Evolutionary conservation across 2,888 invertebrate species (phyloP), one percentile per base, ranked within the genome.

Genomic region (Phengaris arion): DNA sequence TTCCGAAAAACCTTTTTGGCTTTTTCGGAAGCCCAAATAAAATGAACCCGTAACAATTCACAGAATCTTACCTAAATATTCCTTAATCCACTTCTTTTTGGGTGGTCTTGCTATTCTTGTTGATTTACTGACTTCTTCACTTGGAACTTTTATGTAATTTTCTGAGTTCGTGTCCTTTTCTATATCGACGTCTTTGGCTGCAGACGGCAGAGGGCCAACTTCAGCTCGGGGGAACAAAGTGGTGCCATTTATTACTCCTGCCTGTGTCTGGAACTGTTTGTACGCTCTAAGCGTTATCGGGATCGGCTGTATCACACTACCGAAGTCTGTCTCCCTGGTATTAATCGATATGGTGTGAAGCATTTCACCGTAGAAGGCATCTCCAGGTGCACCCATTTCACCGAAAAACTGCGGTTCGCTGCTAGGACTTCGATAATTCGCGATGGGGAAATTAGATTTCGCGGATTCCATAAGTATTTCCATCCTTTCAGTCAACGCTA

Each of bases 11-110:
- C 48, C 51, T 9, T 15, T 54, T 35, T 35, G 35, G 35, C 35
- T 35, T 35, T 2, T 4, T 35, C 35, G 35, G 35, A 35, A 35
- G 35, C 35, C 35, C 35, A 35, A 35, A 35, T 35, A 35, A 35
- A 35, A 35, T 35, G 4, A 3, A 12, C 52, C 52, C n/a, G 6
- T 64, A 64, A 64, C 22, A 64, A 64, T 64, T 7, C n/a, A 22
- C 22, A 12, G 68, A 69, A 77, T 89, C 95, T 95, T 88, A 92
- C 94, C 94, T 82, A 95, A 89, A 86, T 95, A 96, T 85, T 95
- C 95, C 82, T 94, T 95, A 80, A 96, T 96, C 96, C 96, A 96
- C 87, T 96, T 96, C 92, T 96, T 96, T 91, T 96, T 96, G 68
- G 96, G 96, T 76, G 96, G 95, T 77, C 86, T 83, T 46, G 85